Conservation (phyloP, 2,113 vertebrate genomes). For the Brienomyrus brachyistius region DNA sequence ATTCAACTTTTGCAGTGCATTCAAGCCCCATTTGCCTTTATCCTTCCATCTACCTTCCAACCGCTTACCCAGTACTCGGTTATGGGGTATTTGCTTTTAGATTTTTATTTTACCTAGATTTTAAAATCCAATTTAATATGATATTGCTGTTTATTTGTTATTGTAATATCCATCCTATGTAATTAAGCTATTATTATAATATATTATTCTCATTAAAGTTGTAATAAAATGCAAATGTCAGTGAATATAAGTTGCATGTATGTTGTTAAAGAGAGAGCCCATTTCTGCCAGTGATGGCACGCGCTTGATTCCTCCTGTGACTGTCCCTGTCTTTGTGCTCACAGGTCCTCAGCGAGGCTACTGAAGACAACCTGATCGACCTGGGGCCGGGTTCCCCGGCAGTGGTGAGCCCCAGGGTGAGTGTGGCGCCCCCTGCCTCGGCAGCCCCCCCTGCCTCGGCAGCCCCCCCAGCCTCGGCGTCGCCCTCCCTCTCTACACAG, state of each 20-base stretch:
- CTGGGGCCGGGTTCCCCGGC: constrained; percentile 92
- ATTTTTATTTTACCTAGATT: background rate
- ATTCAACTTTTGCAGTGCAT: background rate
- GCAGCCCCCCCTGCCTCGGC: constrained; percentile 56
- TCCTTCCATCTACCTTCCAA: background rate
- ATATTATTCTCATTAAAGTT: background rate
- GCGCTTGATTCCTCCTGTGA: background rate
- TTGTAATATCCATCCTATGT: background rate
- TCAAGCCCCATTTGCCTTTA: background rate
- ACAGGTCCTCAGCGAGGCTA: constrained; percentile 88
- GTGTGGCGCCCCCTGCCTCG: constrained; percentile 48
- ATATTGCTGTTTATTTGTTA: background rate
- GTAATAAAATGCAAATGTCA: background rate
- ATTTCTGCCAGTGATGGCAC: background rate
- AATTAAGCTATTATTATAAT: background rate
- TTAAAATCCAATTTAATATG: background rate
- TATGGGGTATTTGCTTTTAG: background rate
- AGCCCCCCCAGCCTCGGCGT: constrained; percentile 52
- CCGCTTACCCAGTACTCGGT: background rate
- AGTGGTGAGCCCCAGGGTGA: constrained; percentile 85
- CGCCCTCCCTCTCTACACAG: constrained; percentile 77
- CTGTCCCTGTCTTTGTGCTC: background rate
- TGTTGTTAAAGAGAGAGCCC: background rate
- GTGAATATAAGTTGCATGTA: background rate
- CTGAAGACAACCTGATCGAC: constrained; percentile 94